These are phyloP conservation scores for Lanistes nyassanus DNA, from an alignment of 1,140 invertebrate species.

Conservation along the genomic window DNA sequence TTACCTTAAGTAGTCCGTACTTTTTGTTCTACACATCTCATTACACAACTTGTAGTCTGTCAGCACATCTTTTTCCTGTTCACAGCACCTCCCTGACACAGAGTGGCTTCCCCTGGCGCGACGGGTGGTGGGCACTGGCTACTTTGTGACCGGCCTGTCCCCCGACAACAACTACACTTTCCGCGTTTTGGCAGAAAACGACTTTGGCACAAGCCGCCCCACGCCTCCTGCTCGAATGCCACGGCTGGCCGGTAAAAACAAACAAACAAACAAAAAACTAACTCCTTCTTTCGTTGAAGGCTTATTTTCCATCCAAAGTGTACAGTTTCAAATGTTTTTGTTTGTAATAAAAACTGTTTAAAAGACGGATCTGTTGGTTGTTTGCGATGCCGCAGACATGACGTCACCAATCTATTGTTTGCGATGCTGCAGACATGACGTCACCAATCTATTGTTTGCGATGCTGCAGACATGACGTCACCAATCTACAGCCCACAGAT, in stretches of 20 bases:
- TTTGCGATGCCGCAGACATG: no score
- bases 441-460: no score
- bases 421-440: no score
- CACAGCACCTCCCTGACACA: conserved; percentile 35
- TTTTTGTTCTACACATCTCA: no score
- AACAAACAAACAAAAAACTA: neutral
- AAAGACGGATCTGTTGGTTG: no score
- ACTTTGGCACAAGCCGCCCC: conserved; percentile 68
- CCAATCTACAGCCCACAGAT: conserved; percentile 55
- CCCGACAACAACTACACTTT: conserved; percentile 93
- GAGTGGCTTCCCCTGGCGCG: conserved; percentile 52
- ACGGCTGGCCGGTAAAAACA: conserved; percentile 40
- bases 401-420: no score
- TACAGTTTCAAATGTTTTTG: neutral
- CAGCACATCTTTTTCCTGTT: neutral
- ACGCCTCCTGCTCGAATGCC: conserved; percentile 47
- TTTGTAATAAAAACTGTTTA: neutral
- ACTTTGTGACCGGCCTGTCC: conserved; percentile 92
- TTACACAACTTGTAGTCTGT: no score
- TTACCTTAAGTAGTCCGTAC: no score
- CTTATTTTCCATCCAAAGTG: neutral
- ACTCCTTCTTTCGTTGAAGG: neutral
- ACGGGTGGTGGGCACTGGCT: conserved; percentile 66
- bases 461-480: conserved; percentile 20
- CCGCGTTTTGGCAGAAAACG: conserved; percentile 94